Conservation (phyloP, 2,797 vertebrate species). For the Synaphobranchus kaupii region DNA sequence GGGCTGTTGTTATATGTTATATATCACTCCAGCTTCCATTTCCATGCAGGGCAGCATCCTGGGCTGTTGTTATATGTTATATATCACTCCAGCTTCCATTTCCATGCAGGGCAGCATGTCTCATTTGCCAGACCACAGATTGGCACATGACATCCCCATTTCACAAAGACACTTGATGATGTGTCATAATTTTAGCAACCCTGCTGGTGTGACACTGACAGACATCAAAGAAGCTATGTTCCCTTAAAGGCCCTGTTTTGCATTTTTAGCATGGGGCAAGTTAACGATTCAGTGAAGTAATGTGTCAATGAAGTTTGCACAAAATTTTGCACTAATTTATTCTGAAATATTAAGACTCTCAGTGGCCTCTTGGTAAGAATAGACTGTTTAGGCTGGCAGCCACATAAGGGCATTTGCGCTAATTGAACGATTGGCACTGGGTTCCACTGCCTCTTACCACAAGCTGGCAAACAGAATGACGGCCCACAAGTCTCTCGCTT, state of each 20-base stretch:
- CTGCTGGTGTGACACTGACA: background rate
- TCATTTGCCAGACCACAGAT: background rate
- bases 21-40: background rate
- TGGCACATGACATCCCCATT: background rate
- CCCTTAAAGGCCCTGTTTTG: background rate
- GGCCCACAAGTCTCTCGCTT: slow-evolving; percentile 56
- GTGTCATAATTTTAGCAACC: background rate
- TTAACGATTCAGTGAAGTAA: background rate
- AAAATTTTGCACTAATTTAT: background rate
- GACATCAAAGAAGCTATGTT: background rate
- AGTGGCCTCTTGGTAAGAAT: slow-evolving; percentile 43
- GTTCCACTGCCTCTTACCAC: slow-evolving; percentile 62
- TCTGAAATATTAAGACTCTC: background rate
- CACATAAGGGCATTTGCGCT: slow-evolving; percentile 59
- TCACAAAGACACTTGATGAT: background rate
- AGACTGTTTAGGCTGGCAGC: slow-evolving; percentile 47
- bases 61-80: background rate
- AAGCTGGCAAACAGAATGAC: slow-evolving; percentile 59
- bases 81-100: background rate
- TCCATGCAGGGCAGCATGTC: background rate
- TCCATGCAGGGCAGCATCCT: background rate
- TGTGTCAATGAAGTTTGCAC: background rate
- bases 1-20: background rate
- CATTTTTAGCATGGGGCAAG: background rate
- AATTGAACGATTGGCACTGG: slow-evolving; percentile 64